Conservation (phyloP, 2,797 vertebrate species). For the Phalanger gymnotis region DNA sequence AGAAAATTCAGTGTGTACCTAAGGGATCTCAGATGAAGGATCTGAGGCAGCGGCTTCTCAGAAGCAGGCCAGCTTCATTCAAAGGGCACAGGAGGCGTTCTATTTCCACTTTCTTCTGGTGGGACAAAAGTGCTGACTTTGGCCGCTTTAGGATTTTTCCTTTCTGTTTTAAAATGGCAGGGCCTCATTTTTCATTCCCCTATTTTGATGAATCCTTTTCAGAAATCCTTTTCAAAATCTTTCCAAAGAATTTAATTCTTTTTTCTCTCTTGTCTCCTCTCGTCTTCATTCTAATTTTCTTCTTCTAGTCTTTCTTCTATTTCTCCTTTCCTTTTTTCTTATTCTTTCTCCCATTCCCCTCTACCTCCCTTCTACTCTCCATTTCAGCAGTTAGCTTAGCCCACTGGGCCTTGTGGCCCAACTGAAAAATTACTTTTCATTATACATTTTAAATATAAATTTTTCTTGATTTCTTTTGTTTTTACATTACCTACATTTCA, state of each 20-base stretch:
- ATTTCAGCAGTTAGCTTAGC: constrained; percentile 19
- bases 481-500: not conserved
- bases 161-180: not conserved
- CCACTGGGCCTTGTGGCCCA: constrained; percentile 2
- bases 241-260: constrained; percentile 7
- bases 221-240: not conserved
- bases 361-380: not conserved
- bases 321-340: not conserved
- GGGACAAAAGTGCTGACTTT: not conserved
- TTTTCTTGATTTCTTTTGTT: not conserved
- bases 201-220: constrained; percentile 26
- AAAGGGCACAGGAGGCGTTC: not conserved
- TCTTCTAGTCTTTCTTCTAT: not conserved
- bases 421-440: constrained; percentile 38
- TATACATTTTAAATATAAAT: not conserved
- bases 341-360: not conserved
- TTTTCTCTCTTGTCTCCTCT: not conserved
- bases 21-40: not conserved
- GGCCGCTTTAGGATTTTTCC: not conserved
- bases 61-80: not conserved
- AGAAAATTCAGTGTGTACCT: not conserved
- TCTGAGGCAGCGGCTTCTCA: not conserved
- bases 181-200: not conserved
- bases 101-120: not conserved
- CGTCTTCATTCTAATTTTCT: not conserved